Evolutionary conservation across 2,888 invertebrate species (phyloP), one percentile per base, ranked within the genome.

Genomic region (Spodoptera picta): DNA sequence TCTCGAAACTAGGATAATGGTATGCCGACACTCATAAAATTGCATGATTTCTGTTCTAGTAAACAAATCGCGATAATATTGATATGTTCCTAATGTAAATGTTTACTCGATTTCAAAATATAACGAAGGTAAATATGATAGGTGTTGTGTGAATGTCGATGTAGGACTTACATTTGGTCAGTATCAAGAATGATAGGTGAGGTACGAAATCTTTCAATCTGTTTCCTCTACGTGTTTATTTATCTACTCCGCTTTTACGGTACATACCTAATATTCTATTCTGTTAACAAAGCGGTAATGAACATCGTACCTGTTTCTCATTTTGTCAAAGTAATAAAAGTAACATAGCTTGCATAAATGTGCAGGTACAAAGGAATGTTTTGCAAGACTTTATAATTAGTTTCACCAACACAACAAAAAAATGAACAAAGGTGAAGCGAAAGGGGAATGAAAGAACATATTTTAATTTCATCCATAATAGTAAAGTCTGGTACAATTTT

Each of bases 21-120:
- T 69, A 79, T 72, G 79, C 82, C 80, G 69, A 81, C 64, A 73
- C 73, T 83, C 84, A 81, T 85, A 84, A 86, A 85, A 79, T 77
- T 71, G 54, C 69, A 76, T 72, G 80, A 83, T 82, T 81, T 80
- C 83, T 83, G 79, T 80, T 83, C 79, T 82, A 84, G 83, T 86
- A 83, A 85, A 87, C 80, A 83, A 64, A 69, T 70, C 68, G 55
- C 67, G 64, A 50, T 69, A 36, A 73, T 79, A 83, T 76, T 79
- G 80, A 81, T 81, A 69, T 69, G 27, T 59, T 52, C 19, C 36
- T 14, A 14, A 49, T 50, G 61, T 60, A 62, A 60, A 72, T 36
- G 66, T 76, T 76, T 65, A 65, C 45, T 56, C 14, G 24, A 41
- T 41, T 45, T 52, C 49, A 72, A 47, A 65, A 71, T 57, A 24